Evolutionary conservation across 2,888 invertebrate species (phyloP), one percentile per base, ranked within the genome.

Genomic region (Margaritifera margaritifera): DNA sequence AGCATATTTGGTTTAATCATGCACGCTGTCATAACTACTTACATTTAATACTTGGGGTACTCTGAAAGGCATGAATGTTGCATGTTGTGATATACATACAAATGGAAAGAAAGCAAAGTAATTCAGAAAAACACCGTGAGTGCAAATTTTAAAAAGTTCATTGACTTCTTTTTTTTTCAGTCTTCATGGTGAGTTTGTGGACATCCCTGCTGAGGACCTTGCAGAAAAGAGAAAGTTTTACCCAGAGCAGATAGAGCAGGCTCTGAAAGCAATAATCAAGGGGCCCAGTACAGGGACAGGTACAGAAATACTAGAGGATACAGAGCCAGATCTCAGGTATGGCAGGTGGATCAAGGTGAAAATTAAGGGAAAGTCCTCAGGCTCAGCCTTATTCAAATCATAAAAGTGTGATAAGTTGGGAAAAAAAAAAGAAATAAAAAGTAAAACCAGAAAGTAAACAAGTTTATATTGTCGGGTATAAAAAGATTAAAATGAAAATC

Each of bases 101-200:
- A 2, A 55, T 55, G 56, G n/a, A 55, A 18, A 55, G 15, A 55
- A 55, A n/a, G 20, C 60, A 60, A n/a, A 60, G 31, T n/a, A 27
- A 60, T 25, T n/a, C 31, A n/a, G n/a, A 60, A 60, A 18, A 22
- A 55, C 56, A 22, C 56, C 2, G 56, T 22, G 24, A 22, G 1
- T 55, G n/a, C 19, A 25, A 20, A 53, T 6, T 52, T 63, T 51
- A 15, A 1, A 1, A 59, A 22, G 27, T 25, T 11, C 57, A 15
- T 20, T 6, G 19, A 24, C 22, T 20, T 68, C 55, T 59, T 65
- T 51, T 27, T 58, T 55, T 77, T 80, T 18, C 79, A 95, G 95
- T 85, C 91, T 96, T 73, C 95, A 95, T 88, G 95, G 95, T 90
- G 94, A 95, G 6, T 96, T 95, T 89, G 93, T 96, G 91, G 95